Conservation (phyloP, 2,797 vertebrate genomes). For the Acrossocheilus fasciatus region DNA sequence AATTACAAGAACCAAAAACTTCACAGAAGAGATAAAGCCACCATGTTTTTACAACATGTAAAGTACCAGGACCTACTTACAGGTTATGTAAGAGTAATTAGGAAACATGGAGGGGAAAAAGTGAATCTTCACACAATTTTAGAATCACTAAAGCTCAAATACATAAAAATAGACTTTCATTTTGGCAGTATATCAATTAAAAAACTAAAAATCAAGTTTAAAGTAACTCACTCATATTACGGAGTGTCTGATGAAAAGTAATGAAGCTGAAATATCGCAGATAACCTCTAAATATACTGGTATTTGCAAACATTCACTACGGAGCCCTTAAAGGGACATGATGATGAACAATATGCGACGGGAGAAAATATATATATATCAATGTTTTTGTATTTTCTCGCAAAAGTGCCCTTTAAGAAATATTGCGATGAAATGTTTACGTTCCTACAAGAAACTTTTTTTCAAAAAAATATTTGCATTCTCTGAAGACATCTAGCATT, state of each 20-base stretch:
- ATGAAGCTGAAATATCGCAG: background rate
- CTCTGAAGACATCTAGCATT: background rate
- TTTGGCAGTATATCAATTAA: slow-evolving; percentile 51
- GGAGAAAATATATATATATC: background rate
- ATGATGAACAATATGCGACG: background rate
- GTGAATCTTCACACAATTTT: background rate
- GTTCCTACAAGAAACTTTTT: background rate
- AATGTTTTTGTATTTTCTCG: background rate
- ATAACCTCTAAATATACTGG: slow-evolving; percentile 4
- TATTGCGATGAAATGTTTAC: background rate
- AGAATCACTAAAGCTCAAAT: slow-evolving; percentile 32
- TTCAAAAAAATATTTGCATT: background rate
- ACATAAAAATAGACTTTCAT: slow-evolving; percentile 47
- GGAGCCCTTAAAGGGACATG: background rate
- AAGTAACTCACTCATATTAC: background rate
- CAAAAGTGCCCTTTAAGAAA: background rate
- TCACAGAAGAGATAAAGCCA: slow-evolving; percentile 83
- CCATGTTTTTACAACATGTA: slow-evolving; percentile 82
- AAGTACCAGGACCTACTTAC: slow-evolving; percentile 71
- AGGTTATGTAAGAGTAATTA: slow-evolving; percentile 45
- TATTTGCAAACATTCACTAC: slow-evolving; percentile 3
- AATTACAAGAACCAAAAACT: slow-evolving; percentile 71
- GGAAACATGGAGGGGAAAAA: background rate
- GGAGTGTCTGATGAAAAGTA: background rate
- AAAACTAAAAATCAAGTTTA: background rate